Evolutionary conservation across 2,888 invertebrate genomes (phyloP).

Genomic region (Polymixis flavicincta): DNA sequence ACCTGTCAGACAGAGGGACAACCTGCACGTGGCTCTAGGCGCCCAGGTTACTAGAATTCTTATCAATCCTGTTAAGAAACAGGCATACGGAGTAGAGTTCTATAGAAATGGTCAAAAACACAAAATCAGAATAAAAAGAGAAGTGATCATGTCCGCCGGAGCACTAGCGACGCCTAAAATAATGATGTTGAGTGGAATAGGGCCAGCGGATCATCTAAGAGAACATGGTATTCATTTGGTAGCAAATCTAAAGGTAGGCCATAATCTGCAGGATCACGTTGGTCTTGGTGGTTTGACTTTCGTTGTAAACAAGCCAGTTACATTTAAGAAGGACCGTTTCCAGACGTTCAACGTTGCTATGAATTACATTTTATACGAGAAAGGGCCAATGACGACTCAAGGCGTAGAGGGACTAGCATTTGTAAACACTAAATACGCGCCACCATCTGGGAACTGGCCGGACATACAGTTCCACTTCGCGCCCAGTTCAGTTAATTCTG

Average conservation of each 20-base stretch:
- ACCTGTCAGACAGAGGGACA: conserved; percentile 94
- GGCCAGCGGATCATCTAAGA: conserved; percentile 94
- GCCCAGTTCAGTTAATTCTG: conserved; percentile 96
- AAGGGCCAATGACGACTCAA: conserved; percentile 95
- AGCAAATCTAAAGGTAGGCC: conserved; percentile 94
- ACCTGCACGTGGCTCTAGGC: conserved; percentile 95
- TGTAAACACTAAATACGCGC: conserved; percentile 96
- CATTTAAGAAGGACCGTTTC: conserved; percentile 94
- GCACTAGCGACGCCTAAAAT: conserved; percentile 97
- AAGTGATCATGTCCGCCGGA: conserved; percentile 96
- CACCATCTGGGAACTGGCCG: conserved; percentile 94
- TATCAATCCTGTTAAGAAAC: conserved; percentile 92
- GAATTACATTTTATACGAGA: conserved; percentile 95
- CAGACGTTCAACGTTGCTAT: conserved; percentile 94
- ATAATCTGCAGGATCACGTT: conserved; percentile 97
- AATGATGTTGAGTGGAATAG: conserved; percentile 97
- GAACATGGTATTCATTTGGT: conserved; percentile 94
- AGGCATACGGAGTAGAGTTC: conserved; percentile 95
- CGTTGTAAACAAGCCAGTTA: conserved; percentile 94
- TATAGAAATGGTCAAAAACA: conserved; percentile 92
- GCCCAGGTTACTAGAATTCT: conserved; percentile 94
- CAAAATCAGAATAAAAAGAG: conserved; percentile 93
- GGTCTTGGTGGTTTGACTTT: conserved; percentile 96
- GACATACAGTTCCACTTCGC: conserved; percentile 97
- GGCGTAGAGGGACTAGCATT: conserved; percentile 97